A percentile compares a stretch with the other conserved stretches of the same genome.
phyloP scores from a whole-genome alignment of 2,797 vertebrate species.

The Lemur catta region DNA sequence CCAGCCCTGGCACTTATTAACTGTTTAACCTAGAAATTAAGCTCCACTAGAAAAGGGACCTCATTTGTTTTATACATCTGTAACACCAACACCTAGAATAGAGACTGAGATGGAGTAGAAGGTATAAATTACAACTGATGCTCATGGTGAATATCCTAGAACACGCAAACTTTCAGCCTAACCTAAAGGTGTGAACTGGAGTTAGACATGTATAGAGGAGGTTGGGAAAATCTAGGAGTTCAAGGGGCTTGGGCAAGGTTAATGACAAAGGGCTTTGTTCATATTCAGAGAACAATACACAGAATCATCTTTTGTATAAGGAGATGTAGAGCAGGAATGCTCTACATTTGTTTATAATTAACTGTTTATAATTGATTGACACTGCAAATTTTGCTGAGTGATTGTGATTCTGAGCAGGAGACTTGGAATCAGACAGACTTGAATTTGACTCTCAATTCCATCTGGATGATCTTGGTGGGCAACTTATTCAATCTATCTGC shows the following conservation, averaged over 20 bases:
- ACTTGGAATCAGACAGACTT: background rate
- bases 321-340: background rate
- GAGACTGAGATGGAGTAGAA: background rate
- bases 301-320: background rate
- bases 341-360: background rate
- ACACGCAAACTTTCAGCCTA: background rate
- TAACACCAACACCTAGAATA: background rate
- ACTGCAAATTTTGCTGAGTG: background rate
- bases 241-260: background rate
- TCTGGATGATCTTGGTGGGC: background rate
- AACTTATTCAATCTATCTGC: background rate
- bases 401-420: background rate
- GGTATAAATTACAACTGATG: background rate
- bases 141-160: background rate
- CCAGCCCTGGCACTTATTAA: background rate
- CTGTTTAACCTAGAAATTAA: background rate
- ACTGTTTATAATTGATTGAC: background rate
- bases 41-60: background rate
- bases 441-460: background rate
- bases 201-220: background rate
- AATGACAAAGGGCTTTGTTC: background rate
- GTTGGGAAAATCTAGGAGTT: background rate
- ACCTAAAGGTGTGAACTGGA: background rate
- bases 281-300: background rate
- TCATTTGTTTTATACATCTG: background rate